Evolutionary conservation across 1,140 invertebrate genomes (phyloP).

Genomic region (Triops cancriformis): DNA sequence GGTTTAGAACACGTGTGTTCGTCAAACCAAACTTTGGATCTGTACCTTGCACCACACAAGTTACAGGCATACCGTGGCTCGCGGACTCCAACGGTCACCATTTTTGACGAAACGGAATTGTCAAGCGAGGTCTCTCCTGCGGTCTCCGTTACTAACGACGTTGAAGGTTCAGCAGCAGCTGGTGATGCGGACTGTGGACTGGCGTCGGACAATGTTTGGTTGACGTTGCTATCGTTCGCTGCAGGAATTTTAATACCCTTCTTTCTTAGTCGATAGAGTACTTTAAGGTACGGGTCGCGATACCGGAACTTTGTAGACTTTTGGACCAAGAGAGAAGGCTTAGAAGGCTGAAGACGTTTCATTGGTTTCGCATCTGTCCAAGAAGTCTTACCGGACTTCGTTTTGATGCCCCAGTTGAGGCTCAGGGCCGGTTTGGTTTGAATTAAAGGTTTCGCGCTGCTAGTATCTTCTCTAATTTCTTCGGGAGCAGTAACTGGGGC

Average conservation of each 20-base stretch:
- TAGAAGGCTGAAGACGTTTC: not conserved
- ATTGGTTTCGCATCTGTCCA: not conserved
- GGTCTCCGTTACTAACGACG: not conserved
- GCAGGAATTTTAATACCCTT: not conserved
- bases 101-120: not conserved
- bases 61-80: not conserved
- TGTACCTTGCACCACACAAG: not conserved
- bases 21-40: not conserved
- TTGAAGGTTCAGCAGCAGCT: not conserved
- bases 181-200: not conserved
- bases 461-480: not conserved
- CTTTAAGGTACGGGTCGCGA: conserved; percentile 20
- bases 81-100: not conserved
- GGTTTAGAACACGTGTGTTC: not conserved
- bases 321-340: not conserved
- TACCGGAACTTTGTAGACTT: not conserved
- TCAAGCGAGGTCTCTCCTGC: not conserved
- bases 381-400: not conserved
- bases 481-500: not conserved
- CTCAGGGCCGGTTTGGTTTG: not conserved
- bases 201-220: not conserved
- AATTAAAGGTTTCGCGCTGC: not conserved
- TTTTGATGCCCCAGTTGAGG: not conserved
- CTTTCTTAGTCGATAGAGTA: not conserved
- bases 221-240: not conserved